Evolutionary conservation across 2,888 invertebrate genomes (phyloP).

Genomic region (Heteropelma amictum): DNA sequence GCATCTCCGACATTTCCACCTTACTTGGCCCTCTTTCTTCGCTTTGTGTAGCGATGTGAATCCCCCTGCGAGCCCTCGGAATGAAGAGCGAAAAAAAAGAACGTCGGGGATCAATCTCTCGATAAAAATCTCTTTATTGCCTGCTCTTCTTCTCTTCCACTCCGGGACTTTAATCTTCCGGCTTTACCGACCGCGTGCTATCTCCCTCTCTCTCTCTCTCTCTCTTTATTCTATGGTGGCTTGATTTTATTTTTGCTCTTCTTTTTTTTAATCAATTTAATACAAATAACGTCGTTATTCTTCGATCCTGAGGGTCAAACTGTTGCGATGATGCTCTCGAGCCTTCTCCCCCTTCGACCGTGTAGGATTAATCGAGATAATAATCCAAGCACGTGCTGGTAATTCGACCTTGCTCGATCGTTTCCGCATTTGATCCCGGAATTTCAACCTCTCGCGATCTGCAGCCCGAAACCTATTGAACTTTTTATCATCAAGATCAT

Average conservation of each 20-base stretch:
- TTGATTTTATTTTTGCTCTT: neutral
- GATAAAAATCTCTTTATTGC: constrained; percentile 48
- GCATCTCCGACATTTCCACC: constrained; percentile 29
- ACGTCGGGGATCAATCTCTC: constrained; percentile 52
- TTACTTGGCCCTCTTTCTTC: neutral
- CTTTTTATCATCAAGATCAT: neutral
- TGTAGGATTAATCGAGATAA: constrained; percentile 40
- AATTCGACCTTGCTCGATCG: constrained; percentile 53
- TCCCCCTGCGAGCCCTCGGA: constrained; percentile 14
- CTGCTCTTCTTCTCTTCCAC: neutral
- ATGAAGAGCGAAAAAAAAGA: constrained; percentile 43
- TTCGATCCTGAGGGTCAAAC: constrained; percentile 33
- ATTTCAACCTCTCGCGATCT: neutral
- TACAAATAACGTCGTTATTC: constrained; percentile 38
- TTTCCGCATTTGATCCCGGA: constrained; percentile 44
- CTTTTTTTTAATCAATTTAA: constrained; percentile 14
- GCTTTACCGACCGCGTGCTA: neutral
- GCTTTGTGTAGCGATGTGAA: constrained; percentile 8
- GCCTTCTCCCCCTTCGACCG: neutral
- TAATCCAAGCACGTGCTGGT: constrained; percentile 41
- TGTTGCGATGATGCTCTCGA: neutral
- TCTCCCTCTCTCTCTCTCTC: neutral
- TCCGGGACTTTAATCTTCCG: constrained; percentile 31
- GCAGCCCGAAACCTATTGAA: neutral
- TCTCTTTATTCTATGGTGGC: neutral